Evolutionary conservation across 2,797 vertebrate species (phyloP).

Genomic region (Pitangus sulphuratus): DNA sequence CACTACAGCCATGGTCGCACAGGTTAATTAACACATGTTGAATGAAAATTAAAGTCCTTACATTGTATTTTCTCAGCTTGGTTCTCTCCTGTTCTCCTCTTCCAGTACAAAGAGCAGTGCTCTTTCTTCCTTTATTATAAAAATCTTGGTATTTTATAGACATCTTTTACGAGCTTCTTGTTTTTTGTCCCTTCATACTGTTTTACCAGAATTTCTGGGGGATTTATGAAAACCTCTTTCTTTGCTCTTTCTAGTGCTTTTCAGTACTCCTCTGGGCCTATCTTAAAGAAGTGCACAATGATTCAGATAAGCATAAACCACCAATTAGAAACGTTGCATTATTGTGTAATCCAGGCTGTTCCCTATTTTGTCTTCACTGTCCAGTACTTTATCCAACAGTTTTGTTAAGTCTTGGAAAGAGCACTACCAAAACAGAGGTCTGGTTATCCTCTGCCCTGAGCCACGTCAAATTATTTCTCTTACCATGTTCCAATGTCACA

Average conservation of each 20-base stretch:
- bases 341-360: not conserved
- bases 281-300: not conserved
- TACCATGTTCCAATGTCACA: not conserved
- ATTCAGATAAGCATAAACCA: not conserved
- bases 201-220: not conserved
- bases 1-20: not conserved
- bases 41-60: constrained; percentile 21
- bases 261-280: not conserved
- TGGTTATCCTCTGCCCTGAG: not conserved
- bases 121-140: not conserved
- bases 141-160: not conserved
- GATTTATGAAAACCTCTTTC: not conserved
- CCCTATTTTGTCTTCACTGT: not conserved
- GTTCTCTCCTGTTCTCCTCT: not conserved
- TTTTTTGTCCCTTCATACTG: not conserved
- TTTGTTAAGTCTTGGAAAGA: not conserved
- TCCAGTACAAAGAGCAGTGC: not conserved
- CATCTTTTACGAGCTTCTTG: not conserved
- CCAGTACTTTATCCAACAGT: not conserved
- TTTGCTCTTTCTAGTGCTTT: not conserved
- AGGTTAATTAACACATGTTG: constrained; percentile 48
- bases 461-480: not conserved
- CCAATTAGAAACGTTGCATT: not conserved
- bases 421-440: not conserved
- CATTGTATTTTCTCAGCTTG: not conserved